Evolutionary conservation across 2,888 invertebrate species (phyloP).

Genomic region (Sycophila texana): DNA sequence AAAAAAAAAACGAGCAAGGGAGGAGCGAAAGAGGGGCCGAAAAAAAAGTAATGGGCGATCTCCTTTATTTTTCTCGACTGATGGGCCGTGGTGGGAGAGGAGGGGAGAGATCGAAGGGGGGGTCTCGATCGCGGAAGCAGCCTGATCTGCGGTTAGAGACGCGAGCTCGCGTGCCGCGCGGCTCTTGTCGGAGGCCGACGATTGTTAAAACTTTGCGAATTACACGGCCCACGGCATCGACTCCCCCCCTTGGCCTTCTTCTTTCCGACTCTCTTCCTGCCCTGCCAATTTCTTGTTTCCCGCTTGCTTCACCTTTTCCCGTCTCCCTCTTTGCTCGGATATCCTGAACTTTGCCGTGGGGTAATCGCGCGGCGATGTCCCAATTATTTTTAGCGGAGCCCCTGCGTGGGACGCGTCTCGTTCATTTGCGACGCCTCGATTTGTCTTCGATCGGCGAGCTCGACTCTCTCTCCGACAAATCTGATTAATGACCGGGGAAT

Average conservation of each 20-base stretch:
- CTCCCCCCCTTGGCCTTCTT: background rate
- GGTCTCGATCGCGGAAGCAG: constrained; percentile 44
- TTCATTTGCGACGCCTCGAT: too few species aligned
- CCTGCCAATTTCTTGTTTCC: constrained; percentile 26
- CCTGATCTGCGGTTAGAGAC: constrained; percentile 43
- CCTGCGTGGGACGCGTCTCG: too few species aligned
- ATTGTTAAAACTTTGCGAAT: constrained; percentile 55
- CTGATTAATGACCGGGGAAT: background rate
- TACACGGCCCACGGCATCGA: constrained; percentile 27
- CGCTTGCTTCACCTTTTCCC: background rate
- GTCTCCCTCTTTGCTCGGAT: constrained; percentile 14
- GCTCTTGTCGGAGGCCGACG: constrained; percentile 18
- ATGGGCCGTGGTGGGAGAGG: background rate
- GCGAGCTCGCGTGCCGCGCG: constrained; percentile 45
- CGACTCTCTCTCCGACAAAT: too few species aligned
- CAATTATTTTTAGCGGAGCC: too few species aligned
- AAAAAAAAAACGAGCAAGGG: background rate
- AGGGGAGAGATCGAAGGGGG: constrained; percentile 3
- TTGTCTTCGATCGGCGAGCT: too few species aligned
- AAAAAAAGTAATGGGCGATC: too few species aligned
- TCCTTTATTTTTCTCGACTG: too few species aligned
- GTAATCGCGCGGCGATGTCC: constrained; percentile 15
- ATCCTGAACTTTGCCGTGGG: constrained; percentile 5
- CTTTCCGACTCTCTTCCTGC: background rate
- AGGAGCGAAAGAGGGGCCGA: background rate